These are phyloP conservation scores for Aphodius sticticus DNA, from an alignment of 2,888 invertebrate genomes.

Conservation along the genomic window DNA sequence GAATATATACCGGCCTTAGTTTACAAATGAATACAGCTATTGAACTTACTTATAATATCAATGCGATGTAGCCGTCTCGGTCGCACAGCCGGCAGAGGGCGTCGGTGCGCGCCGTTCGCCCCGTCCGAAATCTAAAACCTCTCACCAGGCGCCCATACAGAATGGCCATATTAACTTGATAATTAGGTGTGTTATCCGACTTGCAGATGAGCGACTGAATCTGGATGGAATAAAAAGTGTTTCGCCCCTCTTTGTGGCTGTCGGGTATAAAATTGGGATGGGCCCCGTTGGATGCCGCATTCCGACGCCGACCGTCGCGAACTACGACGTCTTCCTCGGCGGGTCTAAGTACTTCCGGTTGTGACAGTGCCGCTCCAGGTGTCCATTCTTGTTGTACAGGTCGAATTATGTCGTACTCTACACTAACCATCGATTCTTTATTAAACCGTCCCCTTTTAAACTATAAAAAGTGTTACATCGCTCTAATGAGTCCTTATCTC, in stretches of 20 bases:
- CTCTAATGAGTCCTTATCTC: neutral
- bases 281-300: slow-evolving; percentile 61
- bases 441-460: neutral
- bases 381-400: neutral
- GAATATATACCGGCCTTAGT: slow-evolving; percentile 64
- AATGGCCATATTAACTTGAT: slow-evolving; percentile 89
- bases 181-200: slow-evolving; percentile 90
- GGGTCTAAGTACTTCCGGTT: slow-evolving; percentile 26
- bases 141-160: slow-evolving; percentile 68
- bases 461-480: neutral
- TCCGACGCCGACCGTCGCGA: slow-evolving; percentile 57
- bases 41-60: slow-evolving; percentile 77
- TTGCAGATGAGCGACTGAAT: slow-evolving; percentile 81
- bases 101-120: slow-evolving; percentile 57
- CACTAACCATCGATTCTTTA: neutral
- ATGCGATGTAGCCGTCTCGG: slow-evolving; percentile 62
- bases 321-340: slow-evolving; percentile 42
- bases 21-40: slow-evolving; percentile 77
- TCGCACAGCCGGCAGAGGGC: slow-evolving; percentile 46
- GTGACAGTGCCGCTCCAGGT: slow-evolving; percentile 36
- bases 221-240: slow-evolving; percentile 77
- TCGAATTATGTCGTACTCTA: neutral
- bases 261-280: slow-evolving; percentile 61
- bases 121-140: slow-evolving; percentile 62
- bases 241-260: slow-evolving; percentile 66